Percentiles rank a stretch among this genome's conserved stretches.
Conservation (phyloP, 2,113 vertebrate species). For the Climacteris rufus region DNA sequence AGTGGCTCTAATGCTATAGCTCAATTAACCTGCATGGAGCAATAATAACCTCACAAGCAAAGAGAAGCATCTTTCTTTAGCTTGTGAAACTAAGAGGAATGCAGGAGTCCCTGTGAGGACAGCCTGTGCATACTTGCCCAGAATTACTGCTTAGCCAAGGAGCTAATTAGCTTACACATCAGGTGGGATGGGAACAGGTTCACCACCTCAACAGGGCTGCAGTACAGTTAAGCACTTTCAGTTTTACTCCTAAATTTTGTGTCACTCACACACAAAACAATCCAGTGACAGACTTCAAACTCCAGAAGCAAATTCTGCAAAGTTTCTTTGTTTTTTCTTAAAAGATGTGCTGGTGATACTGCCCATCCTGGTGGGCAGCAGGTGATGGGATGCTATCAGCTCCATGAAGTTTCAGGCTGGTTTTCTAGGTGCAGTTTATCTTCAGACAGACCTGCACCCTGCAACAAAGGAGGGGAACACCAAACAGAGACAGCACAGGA, state of each 20-base stretch:
- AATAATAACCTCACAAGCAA: conserved; percentile 44
- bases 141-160: conserved; percentile 67
- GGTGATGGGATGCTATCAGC: neutral
- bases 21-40: conserved; percentile 40
- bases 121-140: conserved; percentile 70
- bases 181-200: conserved; percentile 75
- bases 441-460: neutral
- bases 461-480: neutral
- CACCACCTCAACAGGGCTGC: conserved; percentile 53
- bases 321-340: neutral
- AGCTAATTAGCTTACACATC: conserved; percentile 70
- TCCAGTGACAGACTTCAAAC: neutral
- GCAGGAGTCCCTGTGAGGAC: conserved; percentile 51
- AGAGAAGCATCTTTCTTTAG: conserved; percentile 52
- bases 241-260: conserved; percentile 42
- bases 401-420: neutral
- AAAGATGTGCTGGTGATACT: neutral
- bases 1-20: conserved; percentile 22
- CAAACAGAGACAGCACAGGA: neutral
- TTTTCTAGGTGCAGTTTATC: neutral
- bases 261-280: neutral
- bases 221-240: conserved; percentile 60
- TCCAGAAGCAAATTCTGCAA: neutral
- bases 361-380: neutral
- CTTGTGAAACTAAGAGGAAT: conserved; percentile 68